Evolutionary conservation across 2,113 vertebrate species (phyloP), one percentile per base, ranked within the genome.

Genomic region (Galbula dea): DNA sequence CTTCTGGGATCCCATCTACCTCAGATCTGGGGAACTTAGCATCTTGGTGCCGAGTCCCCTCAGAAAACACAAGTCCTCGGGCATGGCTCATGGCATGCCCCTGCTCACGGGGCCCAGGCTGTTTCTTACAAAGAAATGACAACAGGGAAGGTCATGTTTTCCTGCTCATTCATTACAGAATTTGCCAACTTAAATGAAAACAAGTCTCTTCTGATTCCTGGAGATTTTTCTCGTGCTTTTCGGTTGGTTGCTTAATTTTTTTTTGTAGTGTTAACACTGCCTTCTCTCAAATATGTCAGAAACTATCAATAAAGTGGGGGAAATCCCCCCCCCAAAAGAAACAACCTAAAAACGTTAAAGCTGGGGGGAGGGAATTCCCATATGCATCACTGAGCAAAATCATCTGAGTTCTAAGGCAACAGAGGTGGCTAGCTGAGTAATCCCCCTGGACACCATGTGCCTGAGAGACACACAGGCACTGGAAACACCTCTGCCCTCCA

Each of bases 41-140:
- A 23, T 27, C 30, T 8, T 14, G 17, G 62, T 36, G 22, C 61
- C 16, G 14, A 83, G 21, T 39, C 54, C 45, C 54, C 83, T 45
- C 7, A 17, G 12, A 59, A 88, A 54, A 65, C n/a, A 19, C 66
- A 19, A 29, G 30, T 15, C n/a, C 36, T 6, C 45, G 34, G 1
- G 0, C 36, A 9, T 1, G 0, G 18, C 57, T 29, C 36, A 13
- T 3, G 13, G 22, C 67, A 77, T 26, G 46, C 17, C 37, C 58
- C 15, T 0, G 0, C 32, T 57, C 45, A 2, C 0, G 1, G 11
- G 9, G 39, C 36, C 13, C 69, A 58, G 51, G 71, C 32, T 80
- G 67, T 10, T 74, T 26, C 75, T n/a, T 32, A 55, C 83, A 66
- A 93, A n/a, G 49, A 74, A 76, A 74, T 48, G 51, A 76, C n/a